Base-by-base conservation (phyloP, 2,113 vertebrate species). In the Thunnus maccoyii region DNA sequence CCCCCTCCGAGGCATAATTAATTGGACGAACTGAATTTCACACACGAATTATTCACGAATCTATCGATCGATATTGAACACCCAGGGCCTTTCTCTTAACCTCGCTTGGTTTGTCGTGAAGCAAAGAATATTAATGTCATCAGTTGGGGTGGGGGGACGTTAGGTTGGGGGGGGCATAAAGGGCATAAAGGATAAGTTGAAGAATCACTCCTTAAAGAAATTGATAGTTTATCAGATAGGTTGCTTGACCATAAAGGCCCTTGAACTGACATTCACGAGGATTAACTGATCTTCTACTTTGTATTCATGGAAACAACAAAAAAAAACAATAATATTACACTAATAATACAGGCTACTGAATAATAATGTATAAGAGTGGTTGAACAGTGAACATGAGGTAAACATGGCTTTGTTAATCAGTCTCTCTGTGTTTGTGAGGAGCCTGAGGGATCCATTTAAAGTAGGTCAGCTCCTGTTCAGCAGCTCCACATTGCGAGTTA, bases 41-140 rank as follows among this genome's bases (percentile, higher is more conserved):
- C 94, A 95, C 93, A 94, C 93, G 89, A 95, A 94, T 94, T 95
- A 95, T 95, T 95, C 94, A 94, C 90, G 89, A 94, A 94, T 93
- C 86, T 89, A 95, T 95, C 88, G 92, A 94, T 89, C 93, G 86
- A 89, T 94, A 94, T 93, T 81, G 94, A 94, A 93, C 93, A 94
- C 91, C 88, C 80, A 84, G 84, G 90, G 89, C 90, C 90, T 89
- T 91, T 91, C 90, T 89, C 91, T 88, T 91, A 90, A 92, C 91
- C 93, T 91, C 84, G 88, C 92, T 89, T 84, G 87, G 89, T 91
- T 87, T 88, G 91, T 93, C 91, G 86, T 83, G 91, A 91, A 88
- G 90, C 87, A 73, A 89, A 70, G 87, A 91, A 92, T 91, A 92
- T 92, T 93, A 91, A 91, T 89, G 88, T 88, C 85, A 85, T 84